A percentile compares a stretch with the other conserved stretches of the same genome.
Conservation (phyloP, 2,113 vertebrate species). For the Sterna hirundo region DNA sequence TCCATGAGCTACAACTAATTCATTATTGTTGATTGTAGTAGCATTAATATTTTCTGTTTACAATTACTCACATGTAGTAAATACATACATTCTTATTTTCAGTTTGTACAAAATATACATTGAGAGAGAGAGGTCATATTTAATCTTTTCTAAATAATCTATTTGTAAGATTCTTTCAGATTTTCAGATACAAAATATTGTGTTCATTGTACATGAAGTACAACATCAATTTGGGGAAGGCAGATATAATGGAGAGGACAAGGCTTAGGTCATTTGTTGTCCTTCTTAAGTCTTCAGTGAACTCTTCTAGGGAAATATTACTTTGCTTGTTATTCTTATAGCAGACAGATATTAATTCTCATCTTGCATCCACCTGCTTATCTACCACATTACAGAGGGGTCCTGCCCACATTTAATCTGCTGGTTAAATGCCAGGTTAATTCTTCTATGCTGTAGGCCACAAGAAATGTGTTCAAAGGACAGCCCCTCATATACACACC, state of each 20-base stretch:
- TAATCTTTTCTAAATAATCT: background rate
- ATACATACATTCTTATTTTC: background rate
- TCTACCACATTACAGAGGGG: slow-evolving; percentile 42
- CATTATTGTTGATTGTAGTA: background rate
- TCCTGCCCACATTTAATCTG: slow-evolving; percentile 57
- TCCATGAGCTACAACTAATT: background rate
- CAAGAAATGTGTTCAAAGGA: slow-evolving; percentile 57
- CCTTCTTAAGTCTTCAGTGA: slow-evolving; percentile 30
- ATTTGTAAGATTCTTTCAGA: background rate
- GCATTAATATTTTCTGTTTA: background rate
- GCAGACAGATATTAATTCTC: slow-evolving; percentile 41
- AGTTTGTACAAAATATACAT: background rate
- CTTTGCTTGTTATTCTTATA: slow-evolving; percentile 26
- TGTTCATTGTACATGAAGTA: background rate
- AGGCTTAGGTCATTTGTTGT: background rate
- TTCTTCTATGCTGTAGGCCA: slow-evolving; percentile 60
- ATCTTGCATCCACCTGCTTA: slow-evolving; percentile 64
- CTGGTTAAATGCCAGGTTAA: slow-evolving; percentile 56
- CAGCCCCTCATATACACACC: slow-evolving; percentile 25
- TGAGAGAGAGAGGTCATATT: background rate
- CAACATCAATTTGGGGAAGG: background rate
- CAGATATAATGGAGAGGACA: background rate
- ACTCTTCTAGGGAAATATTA: slow-evolving; percentile 7
- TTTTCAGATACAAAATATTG: background rate
- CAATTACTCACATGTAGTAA: background rate